A percentile compares a stretch with the other conserved stretches of the same genome.
Evolutionary conservation across 2,888 invertebrate species (phyloP).

Genomic region (Nephrotoma flavescens): DNA sequence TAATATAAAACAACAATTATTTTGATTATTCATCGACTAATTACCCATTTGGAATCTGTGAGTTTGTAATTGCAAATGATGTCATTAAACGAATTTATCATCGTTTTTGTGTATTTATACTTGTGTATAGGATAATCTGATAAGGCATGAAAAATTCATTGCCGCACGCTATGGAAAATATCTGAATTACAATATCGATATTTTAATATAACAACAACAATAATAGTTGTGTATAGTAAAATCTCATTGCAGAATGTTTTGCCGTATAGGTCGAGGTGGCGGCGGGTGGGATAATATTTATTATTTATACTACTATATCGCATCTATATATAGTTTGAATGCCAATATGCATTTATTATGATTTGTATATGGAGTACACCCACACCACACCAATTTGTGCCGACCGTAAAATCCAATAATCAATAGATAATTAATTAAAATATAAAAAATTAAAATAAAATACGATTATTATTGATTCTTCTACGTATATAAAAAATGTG

Average conservation of each 20-base stretch:
- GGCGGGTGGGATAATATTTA: neutral
- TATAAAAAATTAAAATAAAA: neutral
- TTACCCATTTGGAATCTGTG: neutral
- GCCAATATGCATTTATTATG: neutral
- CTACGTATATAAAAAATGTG: neutral
- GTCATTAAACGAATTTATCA: neutral
- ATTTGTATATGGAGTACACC: neutral
- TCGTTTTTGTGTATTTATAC: neutral
- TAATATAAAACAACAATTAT: neutral
- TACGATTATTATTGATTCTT: neutral
- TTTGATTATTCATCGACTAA: neutral
- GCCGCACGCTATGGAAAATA: neutral
- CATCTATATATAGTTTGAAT: neutral
- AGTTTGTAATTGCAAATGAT: neutral
- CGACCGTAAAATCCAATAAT: neutral
- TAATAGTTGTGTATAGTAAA: neutral
- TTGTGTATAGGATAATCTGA: neutral
- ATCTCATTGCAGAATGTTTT: neutral
- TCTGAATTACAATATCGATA: neutral
- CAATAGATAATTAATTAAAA: neutral
- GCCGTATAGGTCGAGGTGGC: neutral
- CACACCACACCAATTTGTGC: neutral
- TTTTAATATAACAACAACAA: neutral
- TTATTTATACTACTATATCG: neutral
- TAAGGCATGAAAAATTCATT: neutral